These are phyloP conservation scores for Amphiprion percula DNA, from an alignment of 2,113 vertebrate genomes.

Conservation along the genomic window DNA sequence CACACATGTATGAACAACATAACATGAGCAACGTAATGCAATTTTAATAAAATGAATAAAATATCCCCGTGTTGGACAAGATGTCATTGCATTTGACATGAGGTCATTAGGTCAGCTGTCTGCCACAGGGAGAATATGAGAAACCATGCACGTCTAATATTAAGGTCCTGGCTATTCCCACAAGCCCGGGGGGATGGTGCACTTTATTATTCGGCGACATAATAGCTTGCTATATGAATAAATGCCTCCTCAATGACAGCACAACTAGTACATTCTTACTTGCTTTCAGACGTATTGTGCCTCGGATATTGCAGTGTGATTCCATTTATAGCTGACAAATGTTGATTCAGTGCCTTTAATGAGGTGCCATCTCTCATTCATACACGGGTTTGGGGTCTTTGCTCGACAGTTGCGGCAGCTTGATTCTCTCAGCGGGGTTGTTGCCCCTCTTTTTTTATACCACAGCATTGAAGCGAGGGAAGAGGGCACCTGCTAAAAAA, in stretches of 20 bases:
- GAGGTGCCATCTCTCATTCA: conserved; percentile 32
- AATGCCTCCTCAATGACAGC: conserved; percentile 59
- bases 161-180: conserved; percentile 51
- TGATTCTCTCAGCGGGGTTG: conserved; percentile 37
- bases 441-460: conserved; percentile 42
- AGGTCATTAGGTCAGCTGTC: conserved; percentile 66
- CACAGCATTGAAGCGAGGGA: conserved; percentile 1
- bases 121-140: conserved; percentile 47
- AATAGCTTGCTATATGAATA: conserved; percentile 44
- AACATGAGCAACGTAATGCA: conserved; percentile 51
- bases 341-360: conserved; percentile 36
- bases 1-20: conserved; percentile 27
- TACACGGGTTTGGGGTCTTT: conserved; percentile 8
- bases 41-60: conserved; percentile 77
- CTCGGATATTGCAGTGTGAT: conserved; percentile 23
- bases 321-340: conserved; percentile 21
- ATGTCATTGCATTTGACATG: conserved; percentile 70
- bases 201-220: conserved; percentile 55
- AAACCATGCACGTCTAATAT: conserved; percentile 52
- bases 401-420: conserved; percentile 8
- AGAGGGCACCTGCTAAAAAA: conserved; percentile 60
- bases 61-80: conserved; percentile 59
- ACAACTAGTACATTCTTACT: conserved; percentile 12
- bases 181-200: conserved; percentile 26
- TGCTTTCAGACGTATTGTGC: conserved; percentile 9